A percentile compares a stretch with the other conserved stretches of the same genome.
Evolutionary conservation across 2,797 vertebrate species (phyloP).

Genomic region (Hypotaenidia okinawae): DNA sequence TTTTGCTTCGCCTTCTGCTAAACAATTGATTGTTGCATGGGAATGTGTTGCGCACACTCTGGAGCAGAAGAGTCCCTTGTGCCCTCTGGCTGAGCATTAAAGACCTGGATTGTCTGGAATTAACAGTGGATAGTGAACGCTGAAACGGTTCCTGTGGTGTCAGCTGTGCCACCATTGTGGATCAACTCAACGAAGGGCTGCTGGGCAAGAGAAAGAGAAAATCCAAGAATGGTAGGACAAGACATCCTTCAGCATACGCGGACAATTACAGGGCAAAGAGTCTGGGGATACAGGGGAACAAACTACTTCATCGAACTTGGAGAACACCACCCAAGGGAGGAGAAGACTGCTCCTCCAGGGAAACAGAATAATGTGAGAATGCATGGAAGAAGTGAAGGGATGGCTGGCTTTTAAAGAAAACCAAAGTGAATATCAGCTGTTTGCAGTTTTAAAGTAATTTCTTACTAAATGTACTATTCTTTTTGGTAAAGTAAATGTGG

Average conservation of each 20-base stretch:
- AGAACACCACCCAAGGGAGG: neutral
- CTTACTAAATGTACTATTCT: neutral
- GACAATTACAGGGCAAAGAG: neutral
- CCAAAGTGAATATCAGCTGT: neutral
- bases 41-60: neutral
- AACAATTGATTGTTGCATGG: neutral
- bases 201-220: neutral
- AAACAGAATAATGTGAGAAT: neutral
- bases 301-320: neutral
- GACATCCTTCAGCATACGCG: neutral
- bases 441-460: neutral
- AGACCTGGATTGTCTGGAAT: neutral
- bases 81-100: neutral
- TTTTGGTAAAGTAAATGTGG: neutral
- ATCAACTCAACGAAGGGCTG: neutral
- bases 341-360: neutral
- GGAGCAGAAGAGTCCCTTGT: neutral
- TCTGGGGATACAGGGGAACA: neutral
- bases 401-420: neutral
- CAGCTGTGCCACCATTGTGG: neutral
- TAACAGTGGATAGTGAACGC: fast-evolving
- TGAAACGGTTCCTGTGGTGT: neutral
- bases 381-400: neutral
- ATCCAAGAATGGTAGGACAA: neutral
- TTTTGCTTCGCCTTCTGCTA: neutral